A percentile compares a stretch with the other conserved stretches of the same genome.
Conservation (phyloP, 1,140 invertebrate species). For the Neodiprion fabricii region DNA sequence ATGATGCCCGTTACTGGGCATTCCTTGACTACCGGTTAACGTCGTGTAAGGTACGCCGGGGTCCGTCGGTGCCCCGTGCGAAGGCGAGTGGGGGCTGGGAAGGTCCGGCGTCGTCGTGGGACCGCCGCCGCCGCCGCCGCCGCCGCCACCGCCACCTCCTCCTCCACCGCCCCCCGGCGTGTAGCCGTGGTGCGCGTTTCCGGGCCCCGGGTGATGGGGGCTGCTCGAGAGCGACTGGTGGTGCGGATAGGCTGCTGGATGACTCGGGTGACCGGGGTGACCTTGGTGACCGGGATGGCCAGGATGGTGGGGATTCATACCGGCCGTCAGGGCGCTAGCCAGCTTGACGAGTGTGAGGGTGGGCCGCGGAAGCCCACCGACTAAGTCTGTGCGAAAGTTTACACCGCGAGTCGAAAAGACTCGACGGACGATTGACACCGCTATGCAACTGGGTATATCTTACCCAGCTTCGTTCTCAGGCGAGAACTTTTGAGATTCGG, state of each 20-base stretch:
- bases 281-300: conserved; percentile 39
- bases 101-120: conserved; percentile 55
- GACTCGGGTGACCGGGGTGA: conserved; percentile 57
- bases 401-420: not conserved
- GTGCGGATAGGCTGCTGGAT: conserved; percentile 56
- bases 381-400: conserved; percentile 1
- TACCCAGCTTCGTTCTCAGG: too few relatives aligned
- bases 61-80: conserved; percentile 40
- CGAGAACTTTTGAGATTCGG: too few relatives aligned
- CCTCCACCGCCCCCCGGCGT: conserved; percentile 38
- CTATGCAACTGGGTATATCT: too few relatives aligned
- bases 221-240: conserved; percentile 59
- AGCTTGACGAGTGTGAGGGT: conserved; percentile 58
- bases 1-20: conserved; percentile 56
- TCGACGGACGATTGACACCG: not conserved
- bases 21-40: conserved; percentile 49
- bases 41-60: conserved; percentile 45
- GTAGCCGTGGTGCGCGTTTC: conserved; percentile 53
- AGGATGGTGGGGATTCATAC: conserved; percentile 62
- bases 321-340: conserved; percentile 62
- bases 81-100: conserved; percentile 54
- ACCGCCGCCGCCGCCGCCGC: conserved; percentile 29
- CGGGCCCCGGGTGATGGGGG: conserved; percentile 55
- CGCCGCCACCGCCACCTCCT: conserved; percentile 8
- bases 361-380: conserved; percentile 57